Evolutionary conservation across 2,888 invertebrate species (phyloP), one percentile per base, ranked within the genome.

Genomic region (Brachypalpus laphriformis): DNA sequence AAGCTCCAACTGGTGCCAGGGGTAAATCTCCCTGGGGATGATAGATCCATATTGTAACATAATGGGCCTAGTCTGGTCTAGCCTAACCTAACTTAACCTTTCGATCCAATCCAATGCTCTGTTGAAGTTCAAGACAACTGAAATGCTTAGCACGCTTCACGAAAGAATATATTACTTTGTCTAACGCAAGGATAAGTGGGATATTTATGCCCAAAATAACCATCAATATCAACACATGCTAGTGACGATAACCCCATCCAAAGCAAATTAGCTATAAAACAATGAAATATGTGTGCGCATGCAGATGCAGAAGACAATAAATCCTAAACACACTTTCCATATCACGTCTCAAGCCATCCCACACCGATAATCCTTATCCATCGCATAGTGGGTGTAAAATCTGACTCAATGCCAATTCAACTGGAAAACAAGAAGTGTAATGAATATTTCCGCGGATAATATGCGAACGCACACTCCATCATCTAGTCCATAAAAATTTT

Each of bases 371-470:
- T 37, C 16, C 59, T 37, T 59, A 57, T 37, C 47, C 25, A 7
- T 14, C 51, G 28, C 37, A 8, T 18, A 34, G 28, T 61, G 59
- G 40, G 18, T 72, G 40, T 72, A 61, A 61, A 37, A 14, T 75
- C 61, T 63, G 68, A 65, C 65, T 42, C n/a, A 63, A 70, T 61
- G 82, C 54, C 74, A 74, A 74, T 61, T 68, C 78, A 68, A 56
- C 68, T 83, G 74, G 78, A 83, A 83, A 83, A 78, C 78, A 51
- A 78, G 49, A 57, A 61, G 72, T 51, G 71, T 72, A 66, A 72
- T 72, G 76, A 77, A 83, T 78, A 77, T 74, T 68, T 40, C 20
- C 31, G 28, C 47, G 45, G 40, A 70, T 65, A 51, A 71, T 72
- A 76, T 71, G 70, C 59, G 66, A 66, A 80, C 54, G 42, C 47